A percentile compares a stretch with the other conserved stretches of the same genome.
Evolutionary conservation across 2,113 vertebrate species (phyloP).

Genomic region (Corythaeola cristata): DNA sequence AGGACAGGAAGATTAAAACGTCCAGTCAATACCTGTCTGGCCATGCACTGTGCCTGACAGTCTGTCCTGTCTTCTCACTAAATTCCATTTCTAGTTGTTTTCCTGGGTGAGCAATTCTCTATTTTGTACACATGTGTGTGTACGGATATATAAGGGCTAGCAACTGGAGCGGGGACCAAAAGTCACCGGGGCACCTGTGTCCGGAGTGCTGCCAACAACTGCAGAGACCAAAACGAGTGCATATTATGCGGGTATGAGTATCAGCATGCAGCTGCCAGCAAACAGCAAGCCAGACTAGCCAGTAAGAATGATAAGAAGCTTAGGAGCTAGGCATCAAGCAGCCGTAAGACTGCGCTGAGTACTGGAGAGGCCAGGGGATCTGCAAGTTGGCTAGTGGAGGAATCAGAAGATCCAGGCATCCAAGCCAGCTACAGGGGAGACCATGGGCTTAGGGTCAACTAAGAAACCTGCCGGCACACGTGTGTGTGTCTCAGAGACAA

Average conservation of each 20-base stretch:
- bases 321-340: neutral
- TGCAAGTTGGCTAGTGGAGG: accelerated
- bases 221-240: neutral
- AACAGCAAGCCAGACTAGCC: neutral
- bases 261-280: neutral
- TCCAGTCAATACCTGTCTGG: neutral
- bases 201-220: neutral
- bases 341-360: neutral
- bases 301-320: neutral
- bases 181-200: neutral
- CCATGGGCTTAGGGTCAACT: neutral
- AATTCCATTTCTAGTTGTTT: neutral
- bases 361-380: neutral
- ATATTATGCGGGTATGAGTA: neutral
- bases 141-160: accelerated
- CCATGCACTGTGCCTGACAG: neutral
- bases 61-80: neutral
- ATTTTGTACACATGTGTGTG: neutral
- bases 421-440: neutral
- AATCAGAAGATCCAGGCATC: neutral
- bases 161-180: neutral
- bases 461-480: neutral
- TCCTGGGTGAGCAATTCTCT: neutral
- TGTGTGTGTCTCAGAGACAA: neutral
- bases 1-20: neutral